A percentile compares a stretch with the other conserved stretches of the same genome.
Conservation (phyloP, 37 sponge, comb jelly and placozoan species). For the Beroe ovata region DNA sequence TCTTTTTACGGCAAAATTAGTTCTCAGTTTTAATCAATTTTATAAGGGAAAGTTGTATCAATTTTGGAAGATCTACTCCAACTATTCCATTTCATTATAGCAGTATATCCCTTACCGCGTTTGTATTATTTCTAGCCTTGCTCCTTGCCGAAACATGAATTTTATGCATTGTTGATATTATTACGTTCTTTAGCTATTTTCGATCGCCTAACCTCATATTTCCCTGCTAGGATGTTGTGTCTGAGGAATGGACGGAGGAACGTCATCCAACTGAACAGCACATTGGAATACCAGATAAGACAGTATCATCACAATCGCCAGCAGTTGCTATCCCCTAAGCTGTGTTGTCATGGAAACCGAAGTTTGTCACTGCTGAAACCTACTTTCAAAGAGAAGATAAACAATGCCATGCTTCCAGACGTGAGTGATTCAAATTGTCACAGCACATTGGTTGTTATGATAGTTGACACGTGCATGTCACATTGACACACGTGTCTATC, state of each 20-base stretch:
- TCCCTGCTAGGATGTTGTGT: not conserved
- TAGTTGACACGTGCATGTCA: no score
- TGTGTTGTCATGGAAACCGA: slow-evolving; percentile 18
- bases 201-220: no score
- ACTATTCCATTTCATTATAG: slow-evolving; percentile 57
- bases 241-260: no score
- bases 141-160: no score
- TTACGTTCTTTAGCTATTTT: no score
- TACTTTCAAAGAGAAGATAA: slow-evolving; percentile 34
- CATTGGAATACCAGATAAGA: no score
- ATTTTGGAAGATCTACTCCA: slow-evolving; percentile 17
- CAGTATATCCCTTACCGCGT: not conserved
- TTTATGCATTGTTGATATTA: no score
- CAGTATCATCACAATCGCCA: no score
- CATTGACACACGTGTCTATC: not conserved
- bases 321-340: no score
- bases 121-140: not conserved
- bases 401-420: slow-evolving; percentile 42
- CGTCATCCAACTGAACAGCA: no score
- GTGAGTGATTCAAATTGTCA: no score
- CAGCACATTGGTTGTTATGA: no score
- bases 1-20: slow-evolving; percentile 65
- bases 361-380: slow-evolving; percentile 20
- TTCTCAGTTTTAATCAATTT: slow-evolving; percentile 63
- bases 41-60: slow-evolving; percentile 56